phyloP scores from a whole-genome alignment of 2,888 invertebrate species.

The Magallana nippona region DNA sequence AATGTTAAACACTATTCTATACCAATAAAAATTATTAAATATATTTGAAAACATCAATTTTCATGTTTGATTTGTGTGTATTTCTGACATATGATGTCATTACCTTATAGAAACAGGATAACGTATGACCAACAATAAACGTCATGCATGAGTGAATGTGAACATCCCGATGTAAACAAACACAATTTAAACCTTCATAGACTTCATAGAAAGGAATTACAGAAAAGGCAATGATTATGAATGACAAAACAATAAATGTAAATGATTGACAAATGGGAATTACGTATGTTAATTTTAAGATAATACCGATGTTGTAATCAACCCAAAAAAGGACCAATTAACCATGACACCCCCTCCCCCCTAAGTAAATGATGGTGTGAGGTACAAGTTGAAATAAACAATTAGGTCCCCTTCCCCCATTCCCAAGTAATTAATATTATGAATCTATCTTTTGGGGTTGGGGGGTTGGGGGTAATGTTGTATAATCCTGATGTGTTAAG shows the following conservation, averaged over 20 bases:
- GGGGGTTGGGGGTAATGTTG: too few relatives aligned
- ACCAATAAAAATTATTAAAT: background rate
- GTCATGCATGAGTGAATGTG: background rate
- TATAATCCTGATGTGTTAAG: background rate
- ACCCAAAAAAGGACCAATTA: too few relatives aligned
- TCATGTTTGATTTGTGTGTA: background rate
- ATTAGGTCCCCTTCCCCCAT: too few relatives aligned
- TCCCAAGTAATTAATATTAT: too few relatives aligned
- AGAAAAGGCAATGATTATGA: background rate
- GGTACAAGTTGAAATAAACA: too few relatives aligned
- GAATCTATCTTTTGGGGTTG: too few relatives aligned
- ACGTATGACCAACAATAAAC: background rate
- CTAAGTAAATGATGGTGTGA: too few relatives aligned
- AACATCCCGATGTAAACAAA: background rate
- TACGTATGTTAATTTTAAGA: too few relatives aligned
- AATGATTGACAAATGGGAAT: background rate
- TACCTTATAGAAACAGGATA: constrained; percentile 6
- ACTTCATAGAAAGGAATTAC: background rate
- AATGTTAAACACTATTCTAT: background rate
- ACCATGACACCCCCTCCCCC: too few relatives aligned
- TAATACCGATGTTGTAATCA: too few relatives aligned
- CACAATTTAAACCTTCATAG: background rate
- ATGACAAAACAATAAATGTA: too few relatives aligned
- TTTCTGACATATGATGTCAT: background rate
- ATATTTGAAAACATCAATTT: background rate